phyloP scores from a whole-genome alignment of 2,888 invertebrate genomes.

The Psococerastis gibbosa region DNA sequence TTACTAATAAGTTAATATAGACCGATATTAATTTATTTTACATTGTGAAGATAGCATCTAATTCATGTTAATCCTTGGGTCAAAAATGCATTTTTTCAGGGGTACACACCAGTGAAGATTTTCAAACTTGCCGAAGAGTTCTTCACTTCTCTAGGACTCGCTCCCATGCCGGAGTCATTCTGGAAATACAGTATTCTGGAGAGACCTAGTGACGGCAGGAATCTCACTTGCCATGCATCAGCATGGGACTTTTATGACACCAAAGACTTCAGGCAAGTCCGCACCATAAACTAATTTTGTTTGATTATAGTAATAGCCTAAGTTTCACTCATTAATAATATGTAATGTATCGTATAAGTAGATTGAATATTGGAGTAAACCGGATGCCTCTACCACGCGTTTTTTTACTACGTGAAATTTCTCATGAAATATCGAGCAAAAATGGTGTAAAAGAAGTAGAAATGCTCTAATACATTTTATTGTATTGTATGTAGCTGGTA shows the following conservation, averaged over 20 bases:
- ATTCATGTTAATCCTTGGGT: constrained; percentile 8
- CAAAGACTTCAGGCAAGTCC: constrained; percentile 53
- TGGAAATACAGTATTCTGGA: constrained; percentile 74
- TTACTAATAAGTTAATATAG: constrained; percentile 32
- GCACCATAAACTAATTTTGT: no score
- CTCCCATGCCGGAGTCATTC: constrained; percentile 58
- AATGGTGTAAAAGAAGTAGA: no score
- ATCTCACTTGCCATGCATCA: constrained; percentile 69
- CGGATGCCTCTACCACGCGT: no score
- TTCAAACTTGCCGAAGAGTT: constrained; percentile 72
- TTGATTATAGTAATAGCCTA: no score
- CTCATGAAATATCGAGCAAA: no score
- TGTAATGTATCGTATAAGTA: no score
- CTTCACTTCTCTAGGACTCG: constrained; percentile 64
- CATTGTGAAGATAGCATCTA: constrained; percentile 1
- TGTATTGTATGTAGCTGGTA: no score
- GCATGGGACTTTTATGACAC: constrained; percentile 75
- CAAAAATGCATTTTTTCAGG: constrained; percentile 32
- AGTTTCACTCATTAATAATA: no score
- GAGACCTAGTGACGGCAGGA: constrained; percentile 48
- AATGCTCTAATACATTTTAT: no score
- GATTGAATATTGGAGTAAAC: no score
- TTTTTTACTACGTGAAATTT: no score
- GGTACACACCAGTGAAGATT: constrained; percentile 56
- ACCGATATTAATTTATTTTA: constrained; percentile 8